A percentile compares a stretch with the other conserved stretches of the same genome.
phyloP scores from a whole-genome alignment of 2,113 vertebrate species.

The Blennius ocellaris region DNA sequence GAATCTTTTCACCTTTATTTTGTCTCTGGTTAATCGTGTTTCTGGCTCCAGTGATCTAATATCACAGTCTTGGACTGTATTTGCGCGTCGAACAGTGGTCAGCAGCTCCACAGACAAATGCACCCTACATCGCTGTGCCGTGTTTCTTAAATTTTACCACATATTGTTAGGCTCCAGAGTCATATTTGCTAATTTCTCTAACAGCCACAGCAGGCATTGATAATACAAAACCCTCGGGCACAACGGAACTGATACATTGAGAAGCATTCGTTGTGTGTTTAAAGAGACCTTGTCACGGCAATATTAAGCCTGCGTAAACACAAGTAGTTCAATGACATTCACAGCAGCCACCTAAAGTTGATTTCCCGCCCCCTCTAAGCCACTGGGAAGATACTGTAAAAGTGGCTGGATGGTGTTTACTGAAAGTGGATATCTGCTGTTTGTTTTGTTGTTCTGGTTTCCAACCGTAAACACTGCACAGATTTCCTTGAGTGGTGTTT shows the following conservation, averaged over 20 bases:
- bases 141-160: conserved; percentile 17
- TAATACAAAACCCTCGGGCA: conserved; percentile 45
- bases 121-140: not conserved
- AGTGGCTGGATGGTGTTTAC: conserved; percentile 78
- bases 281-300: conserved; percentile 70
- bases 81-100: conserved; percentile 41
- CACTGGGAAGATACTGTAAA: conserved; percentile 69
- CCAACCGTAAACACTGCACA: conserved; percentile 76
- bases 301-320: conserved; percentile 76
- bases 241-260: conserved; percentile 53
- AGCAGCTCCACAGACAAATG: conserved; percentile 25
- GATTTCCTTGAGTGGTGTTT: conserved; percentile 79
- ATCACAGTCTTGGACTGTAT: conserved; percentile 51
- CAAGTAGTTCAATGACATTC: conserved; percentile 80
- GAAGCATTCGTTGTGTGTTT: conserved; percentile 55
- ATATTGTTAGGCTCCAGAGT: conserved; percentile 19
- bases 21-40: conserved; percentile 65
- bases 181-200: conserved; percentile 30
- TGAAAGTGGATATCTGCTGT: conserved; percentile 79
- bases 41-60: conserved; percentile 63
- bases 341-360: conserved; percentile 78
- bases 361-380: conserved; percentile 75
- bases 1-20: conserved; percentile 73
- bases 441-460: conserved; percentile 82
- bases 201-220: conserved; percentile 32